phyloP scores from a whole-genome alignment of 2,113 vertebrate genomes.

The Neotoma lepida region DNA sequence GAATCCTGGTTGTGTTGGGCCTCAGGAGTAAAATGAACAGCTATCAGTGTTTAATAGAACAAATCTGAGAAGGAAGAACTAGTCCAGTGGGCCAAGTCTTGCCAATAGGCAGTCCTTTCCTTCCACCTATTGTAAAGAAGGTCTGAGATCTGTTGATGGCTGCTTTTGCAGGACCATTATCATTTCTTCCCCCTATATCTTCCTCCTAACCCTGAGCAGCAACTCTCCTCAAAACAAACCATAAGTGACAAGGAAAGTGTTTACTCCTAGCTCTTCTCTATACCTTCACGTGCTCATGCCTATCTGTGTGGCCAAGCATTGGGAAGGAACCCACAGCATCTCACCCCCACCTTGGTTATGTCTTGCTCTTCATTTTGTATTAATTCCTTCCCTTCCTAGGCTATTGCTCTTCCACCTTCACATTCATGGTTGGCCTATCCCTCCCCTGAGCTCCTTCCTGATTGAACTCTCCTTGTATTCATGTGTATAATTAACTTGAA shows the following conservation, averaged over 20 bases:
- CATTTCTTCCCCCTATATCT: conserved; percentile 14
- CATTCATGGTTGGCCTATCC: background rate
- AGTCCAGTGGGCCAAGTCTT: background rate
- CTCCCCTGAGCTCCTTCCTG: background rate
- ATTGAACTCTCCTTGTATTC: background rate
- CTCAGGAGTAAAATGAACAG: background rate
- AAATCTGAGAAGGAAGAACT: background rate
- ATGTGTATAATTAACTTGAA: background rate
- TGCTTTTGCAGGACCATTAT: background rate
- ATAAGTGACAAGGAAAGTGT: background rate
- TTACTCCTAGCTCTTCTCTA: background rate
- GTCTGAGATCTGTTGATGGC: background rate
- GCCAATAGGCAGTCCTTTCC: background rate
- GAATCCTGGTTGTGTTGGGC: background rate
- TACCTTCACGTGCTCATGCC: no score
- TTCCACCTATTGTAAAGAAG: background rate
- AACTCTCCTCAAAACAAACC: background rate
- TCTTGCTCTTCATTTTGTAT: background rate
- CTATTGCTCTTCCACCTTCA: background rate
- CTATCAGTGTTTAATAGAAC: background rate
- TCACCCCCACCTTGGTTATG: background rate
- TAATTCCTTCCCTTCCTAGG: background rate
- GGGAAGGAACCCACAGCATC: background rate
- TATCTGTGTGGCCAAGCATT: background rate
- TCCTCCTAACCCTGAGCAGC: background rate